Evolutionary conservation across 1,140 invertebrate genomes (phyloP), one percentile per base, ranked within the genome.

Genomic region (Monochamus saltuarius): DNA sequence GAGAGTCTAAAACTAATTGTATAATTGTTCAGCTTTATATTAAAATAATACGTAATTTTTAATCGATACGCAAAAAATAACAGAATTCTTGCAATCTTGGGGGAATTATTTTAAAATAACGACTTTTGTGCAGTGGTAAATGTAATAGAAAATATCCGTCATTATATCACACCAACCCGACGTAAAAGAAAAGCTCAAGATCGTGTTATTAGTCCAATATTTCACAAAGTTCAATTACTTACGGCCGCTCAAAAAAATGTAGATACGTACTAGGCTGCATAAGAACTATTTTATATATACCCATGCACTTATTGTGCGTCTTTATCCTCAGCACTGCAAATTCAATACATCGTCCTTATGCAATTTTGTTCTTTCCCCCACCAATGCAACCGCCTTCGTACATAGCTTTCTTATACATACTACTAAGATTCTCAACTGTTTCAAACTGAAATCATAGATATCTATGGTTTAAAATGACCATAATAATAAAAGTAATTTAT

Each of bases 351-450:
- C 54, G 38, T 36, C 56, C 64, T 65, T 64, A 69, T 69, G 67
- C 67, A 69, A 69, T 69, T 67, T 67, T 51, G 59, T 65, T 46
- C 56, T 55, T 52, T 56, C 66, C 66, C 67, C 65, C 64, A 53
- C 52, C 58, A 35, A 37, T n/a, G 14, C 40, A 50, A 52, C 67
- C 65, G 67, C 62, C 65, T 65, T 61, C 67, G 61, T 65, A 63
- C 59, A 66, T 69, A 68, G 62, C 63, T 70, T 63, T 64, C 67
- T 66, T 66, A 65, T 70, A 68, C 68, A 61, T 67, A 70, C 64
- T 61, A 61, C 65, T 63, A 70, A 70, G 68, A 70, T 70, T 66
- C 59, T 67, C 68, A 66, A 65, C 59, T 67, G 65, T 70, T 67
- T 66, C 37, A 56, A 56, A 56, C 53, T 56, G 53, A 70, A 69